These are phyloP conservation scores for Hypomecis punctinalis DNA, from an alignment of 2,888 invertebrate genomes.

Conservation along the genomic window DNA sequence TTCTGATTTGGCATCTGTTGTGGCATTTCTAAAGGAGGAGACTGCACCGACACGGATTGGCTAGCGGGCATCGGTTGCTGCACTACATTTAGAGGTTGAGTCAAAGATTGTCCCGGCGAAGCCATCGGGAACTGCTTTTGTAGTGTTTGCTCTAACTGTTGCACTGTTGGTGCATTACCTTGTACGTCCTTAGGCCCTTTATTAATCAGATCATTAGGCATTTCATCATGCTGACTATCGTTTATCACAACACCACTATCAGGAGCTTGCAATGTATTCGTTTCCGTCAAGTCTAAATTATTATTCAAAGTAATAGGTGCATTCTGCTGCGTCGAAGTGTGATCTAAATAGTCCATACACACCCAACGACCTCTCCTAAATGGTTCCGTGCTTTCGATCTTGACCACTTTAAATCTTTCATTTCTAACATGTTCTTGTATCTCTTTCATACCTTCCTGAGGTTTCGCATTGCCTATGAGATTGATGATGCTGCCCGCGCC, in stretches of 20 bases:
- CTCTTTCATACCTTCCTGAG: slow-evolving; percentile 84
- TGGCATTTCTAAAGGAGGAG: slow-evolving; percentile 81
- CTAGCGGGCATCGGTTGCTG: slow-evolving; percentile 78
- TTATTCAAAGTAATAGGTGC: slow-evolving; percentile 79
- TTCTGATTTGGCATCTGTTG: slow-evolving; percentile 80
- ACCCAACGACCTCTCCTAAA: slow-evolving; percentile 96
- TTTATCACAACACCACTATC: slow-evolving; percentile 83
- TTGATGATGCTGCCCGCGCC: slow-evolving; percentile 86
- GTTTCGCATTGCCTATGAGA: slow-evolving; percentile 82
- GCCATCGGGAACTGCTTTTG: slow-evolving; percentile 83
- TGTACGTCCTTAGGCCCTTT: slow-evolving; percentile 81
- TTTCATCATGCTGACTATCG: slow-evolving; percentile 81
- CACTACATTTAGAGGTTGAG: slow-evolving; percentile 77
- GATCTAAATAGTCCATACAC: slow-evolving; percentile 97
- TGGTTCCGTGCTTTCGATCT: slow-evolving; percentile 97
- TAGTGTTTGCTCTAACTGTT: slow-evolving; percentile 79
- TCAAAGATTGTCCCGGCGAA: slow-evolving; percentile 81
- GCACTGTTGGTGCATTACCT: slow-evolving; percentile 73
- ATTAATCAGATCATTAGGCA: slow-evolving; percentile 77
- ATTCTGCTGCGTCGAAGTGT: slow-evolving; percentile 86
- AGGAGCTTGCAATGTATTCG: slow-evolving; percentile 73
- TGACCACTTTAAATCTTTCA: slow-evolving; percentile 96
- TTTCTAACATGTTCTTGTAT: slow-evolving; percentile 91
- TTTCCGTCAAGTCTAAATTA: slow-evolving; percentile 77
- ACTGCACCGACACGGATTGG: slow-evolving; percentile 79